Conservation (phyloP, 2,888 invertebrate species). For the Drosophila planitibia region DNA sequence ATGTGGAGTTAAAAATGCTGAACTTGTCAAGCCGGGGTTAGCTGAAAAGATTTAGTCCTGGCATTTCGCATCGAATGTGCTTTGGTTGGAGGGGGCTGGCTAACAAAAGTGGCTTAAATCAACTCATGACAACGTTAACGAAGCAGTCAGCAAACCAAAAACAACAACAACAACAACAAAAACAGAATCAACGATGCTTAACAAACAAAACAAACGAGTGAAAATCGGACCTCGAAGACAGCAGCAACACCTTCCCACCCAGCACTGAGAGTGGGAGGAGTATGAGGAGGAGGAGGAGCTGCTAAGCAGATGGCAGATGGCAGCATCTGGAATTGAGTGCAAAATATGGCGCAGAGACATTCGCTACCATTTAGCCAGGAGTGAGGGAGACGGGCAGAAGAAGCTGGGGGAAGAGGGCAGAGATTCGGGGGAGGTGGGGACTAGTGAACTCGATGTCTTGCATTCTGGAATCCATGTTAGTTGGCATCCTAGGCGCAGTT, state of each 20-base stretch:
- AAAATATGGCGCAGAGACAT: conserved; percentile 70
- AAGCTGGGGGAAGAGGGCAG: not conserved
- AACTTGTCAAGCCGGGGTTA: conserved; percentile 28
- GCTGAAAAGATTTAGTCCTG: conserved; percentile 16
- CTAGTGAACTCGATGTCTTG: conserved; percentile 46
- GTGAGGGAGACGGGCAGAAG: not conserved
- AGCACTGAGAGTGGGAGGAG: conserved; percentile 2
- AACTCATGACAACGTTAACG: conserved; percentile 78
- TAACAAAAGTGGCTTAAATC: conserved; percentile 76
- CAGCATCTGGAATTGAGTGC: conserved; percentile 74
- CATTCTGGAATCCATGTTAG: conserved; percentile 74
- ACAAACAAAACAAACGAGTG: conserved; percentile 69
- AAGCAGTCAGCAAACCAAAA: conserved; percentile 70
- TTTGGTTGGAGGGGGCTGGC: conserved; percentile 6
- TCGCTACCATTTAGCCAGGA: conserved; percentile 4
- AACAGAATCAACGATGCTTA: conserved; percentile 32
- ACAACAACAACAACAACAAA: not conserved
- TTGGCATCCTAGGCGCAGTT: conserved; percentile 69
- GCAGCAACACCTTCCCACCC: conserved; percentile 49
- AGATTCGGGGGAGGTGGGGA: not conserved
- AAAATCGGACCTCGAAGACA: conserved; percentile 42
- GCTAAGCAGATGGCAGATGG: conserved; percentile 30
- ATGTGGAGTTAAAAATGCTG: conserved; percentile 7
- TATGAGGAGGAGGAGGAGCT: conserved; percentile 23
- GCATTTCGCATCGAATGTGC: conserved; percentile 9